Evolutionary conservation across 1,140 invertebrate species (phyloP).

Genomic region (Physella acuta): DNA sequence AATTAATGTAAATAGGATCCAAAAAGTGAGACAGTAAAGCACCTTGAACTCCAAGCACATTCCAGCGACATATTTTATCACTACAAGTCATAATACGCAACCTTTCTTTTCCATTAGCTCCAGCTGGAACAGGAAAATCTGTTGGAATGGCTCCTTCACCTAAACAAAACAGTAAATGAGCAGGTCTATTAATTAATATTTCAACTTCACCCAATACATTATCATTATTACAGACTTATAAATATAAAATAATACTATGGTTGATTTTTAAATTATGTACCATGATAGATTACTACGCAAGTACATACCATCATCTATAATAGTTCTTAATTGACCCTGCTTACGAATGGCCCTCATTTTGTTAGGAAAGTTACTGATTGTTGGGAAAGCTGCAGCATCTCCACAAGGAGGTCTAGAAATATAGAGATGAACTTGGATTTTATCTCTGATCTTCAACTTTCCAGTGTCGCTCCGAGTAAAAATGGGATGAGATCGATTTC

Average conservation of each 20-base stretch:
- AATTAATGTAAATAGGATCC: slow-evolving; percentile 57
- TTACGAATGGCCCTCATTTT: slow-evolving; percentile 37
- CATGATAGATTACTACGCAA: not conserved
- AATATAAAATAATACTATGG: not conserved
- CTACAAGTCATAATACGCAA: slow-evolving; percentile 60
- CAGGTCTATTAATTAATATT: not conserved
- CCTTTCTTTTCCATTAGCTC: slow-evolving; percentile 49
- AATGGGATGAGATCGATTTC: slow-evolving; percentile 43
- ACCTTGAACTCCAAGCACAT: slow-evolving; percentile 59
- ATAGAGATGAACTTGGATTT: slow-evolving; percentile 87
- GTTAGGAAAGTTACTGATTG: slow-evolving; percentile 55
- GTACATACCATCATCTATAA: slow-evolving; percentile 36
- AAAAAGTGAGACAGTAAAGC: slow-evolving; percentile 58
- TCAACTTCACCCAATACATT: not conserved
- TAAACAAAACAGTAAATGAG: slow-evolving; percentile 11
- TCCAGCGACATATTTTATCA: slow-evolving; percentile 60
- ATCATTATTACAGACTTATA: not conserved
- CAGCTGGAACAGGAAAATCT: slow-evolving; percentile 58
- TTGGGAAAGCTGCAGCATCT: slow-evolving; percentile 89
- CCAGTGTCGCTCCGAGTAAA: slow-evolving; percentile 48
- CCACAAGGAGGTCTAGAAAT: slow-evolving; percentile 97
- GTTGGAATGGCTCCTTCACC: slow-evolving; percentile 94
- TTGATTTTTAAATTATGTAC: not conserved
- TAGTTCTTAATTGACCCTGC: slow-evolving; percentile 35
- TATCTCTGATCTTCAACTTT: slow-evolving; percentile 65